These are phyloP conservation scores for Sapayoa aenigma DNA, from an alignment of 2,113 vertebrate species.

Conservation along the genomic window DNA sequence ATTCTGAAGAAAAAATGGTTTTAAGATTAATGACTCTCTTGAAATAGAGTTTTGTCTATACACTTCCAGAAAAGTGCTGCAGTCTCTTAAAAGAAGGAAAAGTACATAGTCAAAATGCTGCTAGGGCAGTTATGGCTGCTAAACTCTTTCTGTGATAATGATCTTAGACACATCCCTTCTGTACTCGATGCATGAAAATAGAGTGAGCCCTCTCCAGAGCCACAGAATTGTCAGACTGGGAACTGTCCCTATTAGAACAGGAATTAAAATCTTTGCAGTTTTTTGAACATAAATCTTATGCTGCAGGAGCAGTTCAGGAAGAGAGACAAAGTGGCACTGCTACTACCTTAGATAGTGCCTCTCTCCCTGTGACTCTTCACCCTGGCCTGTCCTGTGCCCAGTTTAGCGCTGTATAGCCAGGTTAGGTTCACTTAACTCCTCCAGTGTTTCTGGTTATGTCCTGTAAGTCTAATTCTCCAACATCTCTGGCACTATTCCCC, in stretches of 20 bases:
- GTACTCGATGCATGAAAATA: neutral
- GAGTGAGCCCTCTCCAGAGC: neutral
- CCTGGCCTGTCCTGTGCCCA: neutral
- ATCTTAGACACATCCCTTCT: neutral
- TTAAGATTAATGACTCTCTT: neutral
- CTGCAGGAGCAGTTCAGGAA: neutral
- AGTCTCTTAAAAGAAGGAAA: neutral
- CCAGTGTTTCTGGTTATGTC: neutral
- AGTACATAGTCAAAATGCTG: neutral
- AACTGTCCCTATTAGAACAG: neutral
- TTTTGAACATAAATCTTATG: neutral
- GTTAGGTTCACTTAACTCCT: neutral
- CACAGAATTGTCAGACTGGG: neutral
- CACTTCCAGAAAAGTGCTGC: neutral
- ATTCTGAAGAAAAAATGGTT: neutral
- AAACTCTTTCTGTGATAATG: neutral
- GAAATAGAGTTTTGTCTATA: slow-evolving; percentile 61
- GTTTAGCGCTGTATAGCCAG: neutral
- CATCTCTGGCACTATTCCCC: neutral
- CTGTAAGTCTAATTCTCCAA: neutral
- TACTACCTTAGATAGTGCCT: neutral
- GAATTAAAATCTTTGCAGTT: neutral
- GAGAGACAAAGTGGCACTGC: neutral
- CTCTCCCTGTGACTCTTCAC: neutral
- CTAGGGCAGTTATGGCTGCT: neutral